Percentiles rank a stretch among this genome's conserved stretches.
Evolutionary conservation across 1,140 invertebrate species (phyloP).

Genomic region (Andrena cerasifolii): DNA sequence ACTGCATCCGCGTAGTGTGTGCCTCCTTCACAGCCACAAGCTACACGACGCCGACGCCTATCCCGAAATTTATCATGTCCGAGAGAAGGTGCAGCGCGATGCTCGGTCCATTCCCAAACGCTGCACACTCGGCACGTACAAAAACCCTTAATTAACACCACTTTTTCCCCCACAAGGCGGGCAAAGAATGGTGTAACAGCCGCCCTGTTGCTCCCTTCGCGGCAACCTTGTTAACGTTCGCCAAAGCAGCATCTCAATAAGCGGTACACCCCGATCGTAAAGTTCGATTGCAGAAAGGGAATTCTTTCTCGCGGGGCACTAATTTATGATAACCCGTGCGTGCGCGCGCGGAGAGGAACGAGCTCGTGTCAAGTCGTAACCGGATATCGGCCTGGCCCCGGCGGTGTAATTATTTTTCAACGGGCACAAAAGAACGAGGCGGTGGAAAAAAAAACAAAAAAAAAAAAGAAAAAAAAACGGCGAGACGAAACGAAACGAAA

Average conservation of each 20-base stretch:
- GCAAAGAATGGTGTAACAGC: background rate
- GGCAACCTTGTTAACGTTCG: constrained; percentile 40
- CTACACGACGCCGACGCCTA: no score
- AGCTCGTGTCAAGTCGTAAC: constrained; percentile 33
- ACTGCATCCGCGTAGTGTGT: no score
- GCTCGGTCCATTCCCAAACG: no score
- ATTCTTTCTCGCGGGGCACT: constrained; percentile 32
- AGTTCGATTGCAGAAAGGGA: constrained; percentile 49
- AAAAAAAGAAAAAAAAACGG: background rate
- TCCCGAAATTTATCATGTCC: no score
- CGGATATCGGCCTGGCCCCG: constrained; percentile 31
- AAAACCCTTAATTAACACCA: constrained; percentile 29
- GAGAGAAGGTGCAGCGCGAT: no score
- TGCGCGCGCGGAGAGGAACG: constrained; percentile 15
- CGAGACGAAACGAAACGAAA: no score
- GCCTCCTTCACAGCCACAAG: no score
- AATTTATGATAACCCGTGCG: constrained; percentile 47
- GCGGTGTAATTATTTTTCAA: constrained; percentile 51
- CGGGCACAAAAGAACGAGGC: background rate
- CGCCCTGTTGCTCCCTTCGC: background rate
- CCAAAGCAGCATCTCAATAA: constrained; percentile 47
- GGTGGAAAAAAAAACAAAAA: background rate
- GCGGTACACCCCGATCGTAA: constrained; percentile 37
- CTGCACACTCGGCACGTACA: background rate
- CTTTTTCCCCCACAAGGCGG: no score